Percentiles rank a stretch among this genome's conserved stretches.
phyloP scores from a whole-genome alignment of 2,797 vertebrate genomes.

The Premnoplex brunnescens region DNA sequence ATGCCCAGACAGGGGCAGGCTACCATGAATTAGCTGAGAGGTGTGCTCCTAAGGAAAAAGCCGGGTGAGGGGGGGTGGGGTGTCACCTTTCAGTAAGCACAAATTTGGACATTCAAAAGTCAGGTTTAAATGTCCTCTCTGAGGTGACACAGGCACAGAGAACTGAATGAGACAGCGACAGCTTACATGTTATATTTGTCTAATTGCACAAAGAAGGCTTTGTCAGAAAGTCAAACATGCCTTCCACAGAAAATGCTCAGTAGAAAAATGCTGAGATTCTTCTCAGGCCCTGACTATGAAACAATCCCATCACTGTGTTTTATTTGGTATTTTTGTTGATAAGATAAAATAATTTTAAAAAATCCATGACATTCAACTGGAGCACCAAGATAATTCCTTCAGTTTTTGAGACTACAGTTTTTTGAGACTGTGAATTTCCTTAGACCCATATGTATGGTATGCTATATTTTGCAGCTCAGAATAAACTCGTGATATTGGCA shows the following conservation, averaged over 20 bases:
- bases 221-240: background rate
- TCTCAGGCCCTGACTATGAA: background rate
- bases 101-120: background rate
- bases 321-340: background rate
- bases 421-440: background rate
- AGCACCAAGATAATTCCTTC: background rate
- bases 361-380: background rate
- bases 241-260: background rate
- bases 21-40: rapidly evolving
- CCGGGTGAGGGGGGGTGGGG: background rate
- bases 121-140: background rate
- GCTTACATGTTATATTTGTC: background rate
- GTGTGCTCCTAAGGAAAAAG: background rate
- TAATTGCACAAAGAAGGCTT: background rate
- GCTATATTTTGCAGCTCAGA: background rate
- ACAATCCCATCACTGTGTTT: background rate
- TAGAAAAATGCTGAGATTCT: background rate
- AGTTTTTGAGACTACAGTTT: background rate
- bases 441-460: background rate
- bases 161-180: background rate
- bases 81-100: background rate
- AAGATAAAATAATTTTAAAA: background rate
- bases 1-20: background rate
- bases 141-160: background rate
- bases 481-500: background rate